Base-by-base conservation (phyloP, 2,113 vertebrate species). In the Syngnathus scovelli region DNA sequence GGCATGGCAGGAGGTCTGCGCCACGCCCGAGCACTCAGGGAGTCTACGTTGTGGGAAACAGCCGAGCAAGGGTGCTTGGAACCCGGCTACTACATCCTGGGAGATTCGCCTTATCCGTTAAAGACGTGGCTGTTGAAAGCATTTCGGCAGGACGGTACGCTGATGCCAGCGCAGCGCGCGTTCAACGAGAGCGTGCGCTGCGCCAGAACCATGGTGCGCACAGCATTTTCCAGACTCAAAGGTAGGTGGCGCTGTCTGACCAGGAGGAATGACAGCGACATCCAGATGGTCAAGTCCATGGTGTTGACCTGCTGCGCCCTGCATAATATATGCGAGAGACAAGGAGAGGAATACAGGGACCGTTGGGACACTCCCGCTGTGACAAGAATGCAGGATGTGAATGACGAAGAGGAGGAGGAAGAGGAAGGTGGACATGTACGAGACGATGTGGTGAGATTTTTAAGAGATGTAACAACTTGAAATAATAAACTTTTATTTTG, bases 281-380 rank as follows among this genome's bases (percentile, higher is more conserved):
- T 61, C 33, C 23, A 41, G 19, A 16, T 61, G 37, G 61, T 62
- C 36, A 62, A 62, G 8, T 62, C 61, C 61, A 41, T 62, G 61
- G 37, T 43, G n/a, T 19, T 62, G 61, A 62, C 61, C 6, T 62
- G 61, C 61, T 62, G 61, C 19, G 61, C 61, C 9, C 38, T 62
- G 38, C 61, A 62, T 16, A 41, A 62, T n/a, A 18, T 62, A 16
- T 62, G 61, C 21, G 61, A 62, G 21, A 18, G 61, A 12, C 61
- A n/a, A 12, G 39, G n/a, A 23, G 61, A 62, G 61, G 41, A 39
- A 21, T 62, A 39, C 59, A 13, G 38, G 19, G 18, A 41, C 5
- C 19, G 19, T 19, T 61, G 59, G 59, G 59, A 61, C 16, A 33
- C 54, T 33, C 27, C 54, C 0, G 27, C 1, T 4, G 3, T n/a